A percentile compares a stretch with the other conserved stretches of the same genome.
These are phyloP conservation scores for Cordylochernes scorpioides DNA, from an alignment of 2,888 invertebrate species.

Conservation along the genomic window DNA sequence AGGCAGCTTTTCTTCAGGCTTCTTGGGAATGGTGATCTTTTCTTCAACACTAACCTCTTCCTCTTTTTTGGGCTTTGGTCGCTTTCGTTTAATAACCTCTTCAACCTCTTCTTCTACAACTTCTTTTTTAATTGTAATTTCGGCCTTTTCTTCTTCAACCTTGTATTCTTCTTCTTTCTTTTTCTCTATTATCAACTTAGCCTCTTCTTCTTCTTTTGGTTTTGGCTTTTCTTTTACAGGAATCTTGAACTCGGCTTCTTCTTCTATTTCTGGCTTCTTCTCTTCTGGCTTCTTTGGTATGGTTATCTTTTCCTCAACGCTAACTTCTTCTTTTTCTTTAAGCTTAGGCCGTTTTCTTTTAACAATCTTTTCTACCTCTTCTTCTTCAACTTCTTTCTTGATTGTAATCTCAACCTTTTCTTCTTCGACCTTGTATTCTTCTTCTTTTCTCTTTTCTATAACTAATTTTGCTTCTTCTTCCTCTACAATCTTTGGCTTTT, in stretches of 20 bases:
- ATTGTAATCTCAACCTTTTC: constrained; percentile 4
- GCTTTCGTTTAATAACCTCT: constrained; percentile 6
- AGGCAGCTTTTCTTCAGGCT: constrained; percentile 2
- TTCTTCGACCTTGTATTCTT: constrained; percentile 5
- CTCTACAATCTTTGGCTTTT: constrained; percentile 1
- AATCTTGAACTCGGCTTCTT: constrained; percentile 5
- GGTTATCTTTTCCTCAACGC: constrained; percentile 9
- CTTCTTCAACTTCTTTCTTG: not conserved
- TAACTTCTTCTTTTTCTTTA: too few species aligned
- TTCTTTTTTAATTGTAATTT: constrained; percentile 11
- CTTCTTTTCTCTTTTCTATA: not conserved
- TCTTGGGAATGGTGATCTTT: constrained; percentile 7
- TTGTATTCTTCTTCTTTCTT: constrained; percentile 4
- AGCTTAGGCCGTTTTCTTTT: constrained; percentile 8
- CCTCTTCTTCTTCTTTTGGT: constrained; percentile 7
- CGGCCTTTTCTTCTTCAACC: constrained; percentile 14
- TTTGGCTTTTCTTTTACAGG: constrained; percentile 1
- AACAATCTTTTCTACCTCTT: constrained; percentile 21
- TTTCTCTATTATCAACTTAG: constrained; percentile 6
- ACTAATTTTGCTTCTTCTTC: constrained; percentile 1
- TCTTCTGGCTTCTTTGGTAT: constrained; percentile 25
- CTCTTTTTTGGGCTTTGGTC: constrained; percentile 4
- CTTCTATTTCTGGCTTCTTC: constrained; percentile 3
- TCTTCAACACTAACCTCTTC: constrained; percentile 9
- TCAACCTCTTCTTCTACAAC: constrained; percentile 16